These are phyloP conservation scores for Eidolon helvum DNA, from an alignment of 2,113 vertebrate species.

Conservation along the genomic window DNA sequence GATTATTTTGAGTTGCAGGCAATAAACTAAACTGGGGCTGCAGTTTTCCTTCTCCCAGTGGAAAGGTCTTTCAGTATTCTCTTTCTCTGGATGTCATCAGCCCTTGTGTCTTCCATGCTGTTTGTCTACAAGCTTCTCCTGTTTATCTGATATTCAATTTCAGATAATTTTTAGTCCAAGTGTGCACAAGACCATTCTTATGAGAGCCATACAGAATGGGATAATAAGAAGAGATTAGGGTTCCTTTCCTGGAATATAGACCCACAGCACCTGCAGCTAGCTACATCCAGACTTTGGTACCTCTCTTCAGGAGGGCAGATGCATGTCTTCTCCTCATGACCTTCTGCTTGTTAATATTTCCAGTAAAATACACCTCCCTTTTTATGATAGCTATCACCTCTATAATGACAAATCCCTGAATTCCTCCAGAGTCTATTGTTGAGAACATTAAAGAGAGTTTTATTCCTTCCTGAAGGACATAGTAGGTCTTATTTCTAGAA, in stretches of 20 bases:
- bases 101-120: background rate
- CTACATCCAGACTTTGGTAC: background rate
- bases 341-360: background rate
- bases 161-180: background rate
- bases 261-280: background rate
- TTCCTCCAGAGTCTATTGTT: background rate
- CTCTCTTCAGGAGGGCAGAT: background rate
- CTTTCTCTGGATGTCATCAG: background rate
- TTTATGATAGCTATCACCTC: background rate
- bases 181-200: background rate
- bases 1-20: background rate
- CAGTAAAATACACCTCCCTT: background rate
- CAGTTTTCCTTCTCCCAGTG: background rate
- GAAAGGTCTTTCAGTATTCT: background rate
- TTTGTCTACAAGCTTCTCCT: background rate
- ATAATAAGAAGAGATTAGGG: background rate
- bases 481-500: background rate
- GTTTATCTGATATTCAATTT: background rate
- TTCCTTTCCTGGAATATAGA: background rate
- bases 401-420: background rate
- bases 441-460: background rate
- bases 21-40: background rate
- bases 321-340: background rate
- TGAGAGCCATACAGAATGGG: background rate
- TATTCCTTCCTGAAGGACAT: background rate